phyloP scores from a whole-genome alignment of 2,888 invertebrate genomes.

The Acrocera orbiculus region DNA sequence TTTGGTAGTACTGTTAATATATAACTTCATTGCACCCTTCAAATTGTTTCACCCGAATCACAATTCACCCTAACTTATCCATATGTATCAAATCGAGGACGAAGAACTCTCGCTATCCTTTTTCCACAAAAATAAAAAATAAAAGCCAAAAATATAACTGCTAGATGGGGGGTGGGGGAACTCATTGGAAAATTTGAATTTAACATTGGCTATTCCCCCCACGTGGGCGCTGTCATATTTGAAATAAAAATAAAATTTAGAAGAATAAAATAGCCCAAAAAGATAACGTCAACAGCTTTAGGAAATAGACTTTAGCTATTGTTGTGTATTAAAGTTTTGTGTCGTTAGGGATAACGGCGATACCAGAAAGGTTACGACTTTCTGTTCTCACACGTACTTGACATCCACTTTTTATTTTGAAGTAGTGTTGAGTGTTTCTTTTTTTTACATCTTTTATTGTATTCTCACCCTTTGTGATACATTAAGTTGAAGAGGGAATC shows the following conservation, averaged over 20 bases:
- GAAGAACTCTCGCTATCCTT: too few species aligned
- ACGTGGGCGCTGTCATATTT: neutral
- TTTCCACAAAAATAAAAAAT: too few species aligned
- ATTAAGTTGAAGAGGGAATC: too few species aligned
- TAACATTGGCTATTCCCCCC: neutral
- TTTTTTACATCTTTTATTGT: neutral
- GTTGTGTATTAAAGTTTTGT: too few species aligned
- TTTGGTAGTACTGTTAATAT: neutral
- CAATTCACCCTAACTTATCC: neutral
- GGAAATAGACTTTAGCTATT: conserved; percentile 6
- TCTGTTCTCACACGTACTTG: conserved; percentile 2
- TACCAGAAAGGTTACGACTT: conserved; percentile 1
- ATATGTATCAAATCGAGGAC: conserved; percentile 1
- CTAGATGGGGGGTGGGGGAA: neutral
- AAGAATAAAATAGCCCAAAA: neutral
- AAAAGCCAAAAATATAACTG: neutral
- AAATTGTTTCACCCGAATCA: neutral
- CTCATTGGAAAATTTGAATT: neutral
- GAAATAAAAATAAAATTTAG: neutral
- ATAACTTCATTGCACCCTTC: too few species aligned
- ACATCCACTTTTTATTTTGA: conserved; percentile 1
- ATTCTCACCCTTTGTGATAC: neutral
- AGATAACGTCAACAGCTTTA: neutral
- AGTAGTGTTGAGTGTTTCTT: conserved; percentile 4
- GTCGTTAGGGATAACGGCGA: too few species aligned